Evolutionary conservation across 2,797 vertebrate species (phyloP), one percentile per base, ranked within the genome.

Genomic region (Dryobates pubescens): DNA sequence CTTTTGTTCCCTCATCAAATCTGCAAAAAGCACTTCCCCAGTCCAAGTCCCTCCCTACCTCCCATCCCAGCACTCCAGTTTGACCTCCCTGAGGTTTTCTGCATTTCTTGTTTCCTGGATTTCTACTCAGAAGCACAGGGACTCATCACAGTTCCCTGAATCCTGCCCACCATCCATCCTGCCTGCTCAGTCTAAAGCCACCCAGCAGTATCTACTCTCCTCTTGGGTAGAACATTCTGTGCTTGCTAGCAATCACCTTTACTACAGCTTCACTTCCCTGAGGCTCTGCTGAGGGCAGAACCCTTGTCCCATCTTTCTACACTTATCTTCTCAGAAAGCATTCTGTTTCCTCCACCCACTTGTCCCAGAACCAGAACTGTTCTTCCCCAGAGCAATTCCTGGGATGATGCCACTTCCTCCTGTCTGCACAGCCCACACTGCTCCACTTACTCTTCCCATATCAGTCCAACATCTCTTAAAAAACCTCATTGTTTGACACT

Each of bases 141-240:
- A 65, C 38, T 45, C 7, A 57, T 32, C 45, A 53, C 30, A 65
- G 70, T n/a, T 87, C 24, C 32, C 62, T 49, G 56, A 90, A 74
- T 67, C 38, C 75, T 93, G 72, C 29, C 47, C 63, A 38, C 38
- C 10, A 16, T 7, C 12, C 27, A 9, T 56, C 32, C 18, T 17
- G 2, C 17, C 43, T 67, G 15, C 18, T n/a, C 41, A 68, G 38
- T 41, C 64, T 71, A 57, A 86, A 75, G 45, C n/a, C n/a, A 59
- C 38, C 8, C 56, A 54, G 13, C 17, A 47, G 9, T 24, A 92
- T 22, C 38, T 45, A 10, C 64, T 20, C 17, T 75, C 10, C 12
- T 5, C 27, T 26, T 0, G 1, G 15, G 12, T 56, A n/a, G 86
- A 93, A 54, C 36, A 64, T 19, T 65, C 56, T 0, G 0, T 43